These are phyloP conservation scores for Zygothrica quintamaculata DNA, from an alignment of 2,888 invertebrate species.

Conservation along the genomic window DNA sequence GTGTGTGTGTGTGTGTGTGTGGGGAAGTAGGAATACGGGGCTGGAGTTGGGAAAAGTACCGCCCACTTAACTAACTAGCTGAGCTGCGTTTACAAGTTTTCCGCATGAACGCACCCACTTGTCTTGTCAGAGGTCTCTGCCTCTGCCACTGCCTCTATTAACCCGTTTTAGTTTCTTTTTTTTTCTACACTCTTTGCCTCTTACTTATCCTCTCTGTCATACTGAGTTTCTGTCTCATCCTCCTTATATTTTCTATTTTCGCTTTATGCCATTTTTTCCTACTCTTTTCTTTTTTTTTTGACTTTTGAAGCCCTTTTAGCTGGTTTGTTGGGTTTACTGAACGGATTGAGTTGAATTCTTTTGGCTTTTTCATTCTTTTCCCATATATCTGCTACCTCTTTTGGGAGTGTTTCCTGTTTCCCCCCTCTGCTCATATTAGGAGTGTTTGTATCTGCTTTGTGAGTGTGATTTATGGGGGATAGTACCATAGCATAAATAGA, in stretches of 20 bases:
- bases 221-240: constrained; percentile 1
- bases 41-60: constrained; percentile 23
- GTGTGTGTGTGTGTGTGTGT: constrained; percentile 1
- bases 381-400: constrained; percentile 9
- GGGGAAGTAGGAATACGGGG: not conserved
- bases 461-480: constrained; percentile 59
- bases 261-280: constrained; percentile 26
- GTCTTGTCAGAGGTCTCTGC: constrained; percentile 69
- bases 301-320: constrained; percentile 62
- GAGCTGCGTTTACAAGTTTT: constrained; percentile 76
- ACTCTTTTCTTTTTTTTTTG: constrained; percentile 47
- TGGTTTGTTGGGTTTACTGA: constrained; percentile 55
- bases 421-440: not conserved
- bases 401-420: not conserved
- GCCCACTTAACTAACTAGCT: constrained; percentile 78
- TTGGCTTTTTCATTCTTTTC: constrained; percentile 7
- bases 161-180: constrained; percentile 64
- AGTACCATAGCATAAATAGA: constrained; percentile 32
- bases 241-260: constrained; percentile 30
- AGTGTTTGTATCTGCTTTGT: constrained; percentile 15
- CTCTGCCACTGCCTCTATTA: constrained; percentile 61
- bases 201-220: not conserved
- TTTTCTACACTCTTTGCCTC: not conserved
- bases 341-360: constrained; percentile 38
- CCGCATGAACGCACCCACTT: constrained; percentile 78